Evolutionary conservation across 2,113 vertebrate genomes (phyloP).

Genomic region (Phrynocephalus versicolor): DNA sequence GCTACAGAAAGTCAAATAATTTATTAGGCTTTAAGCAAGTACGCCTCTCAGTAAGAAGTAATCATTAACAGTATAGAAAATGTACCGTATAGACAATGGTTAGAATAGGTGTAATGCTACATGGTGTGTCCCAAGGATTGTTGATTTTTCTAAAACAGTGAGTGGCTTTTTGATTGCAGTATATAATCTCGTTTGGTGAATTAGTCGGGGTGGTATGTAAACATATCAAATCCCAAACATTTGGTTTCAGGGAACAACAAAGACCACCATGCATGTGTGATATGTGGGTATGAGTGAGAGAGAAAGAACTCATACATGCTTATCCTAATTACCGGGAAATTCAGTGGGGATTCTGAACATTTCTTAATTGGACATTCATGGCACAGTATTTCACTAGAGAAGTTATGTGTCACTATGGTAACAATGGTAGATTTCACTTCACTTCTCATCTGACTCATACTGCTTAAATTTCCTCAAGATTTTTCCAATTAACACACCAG

Average conservation of each 20-base stretch:
- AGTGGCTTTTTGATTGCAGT: neutral
- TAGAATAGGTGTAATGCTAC: neutral
- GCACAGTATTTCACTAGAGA: neutral
- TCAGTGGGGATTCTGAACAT: neutral
- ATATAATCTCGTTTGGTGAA: neutral
- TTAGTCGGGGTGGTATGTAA: no score
- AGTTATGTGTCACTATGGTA: neutral
- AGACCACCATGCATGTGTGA: no score
- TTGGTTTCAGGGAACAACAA: no score
- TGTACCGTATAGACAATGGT: no score
- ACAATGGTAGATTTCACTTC: neutral
- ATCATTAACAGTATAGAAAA: neutral
- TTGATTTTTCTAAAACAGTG: no score
- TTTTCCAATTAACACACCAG: neutral
- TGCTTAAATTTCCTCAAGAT: neutral
- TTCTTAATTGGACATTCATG: neutral
- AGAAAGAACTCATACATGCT: neutral
- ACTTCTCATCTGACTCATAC: neutral
- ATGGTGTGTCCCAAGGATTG: no score
- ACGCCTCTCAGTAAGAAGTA: neutral
- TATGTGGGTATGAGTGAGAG: neutral
- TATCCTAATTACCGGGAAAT: no score
- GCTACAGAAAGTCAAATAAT: neutral
- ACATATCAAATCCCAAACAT: no score
- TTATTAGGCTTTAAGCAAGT: neutral